Evolutionary conservation across 2,888 invertebrate species (phyloP).

Genomic region (Oligia fasciuncula): DNA sequence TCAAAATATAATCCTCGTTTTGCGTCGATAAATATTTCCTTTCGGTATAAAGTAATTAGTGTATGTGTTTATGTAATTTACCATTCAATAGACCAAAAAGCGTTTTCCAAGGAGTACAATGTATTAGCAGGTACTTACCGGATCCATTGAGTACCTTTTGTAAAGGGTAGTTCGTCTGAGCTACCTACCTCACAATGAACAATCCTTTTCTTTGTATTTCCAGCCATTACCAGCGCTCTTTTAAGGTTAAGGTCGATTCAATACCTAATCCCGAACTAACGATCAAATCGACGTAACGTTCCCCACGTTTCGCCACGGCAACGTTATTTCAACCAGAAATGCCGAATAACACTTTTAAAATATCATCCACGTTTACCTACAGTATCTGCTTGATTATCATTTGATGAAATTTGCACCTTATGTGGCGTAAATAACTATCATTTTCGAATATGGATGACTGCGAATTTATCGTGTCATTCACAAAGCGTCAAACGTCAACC

Average conservation of each 20-base stretch:
- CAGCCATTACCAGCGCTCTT: constrained; percentile 60
- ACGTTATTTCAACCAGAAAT: constrained; percentile 50
- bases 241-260: constrained; percentile 62
- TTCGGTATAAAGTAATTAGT: background rate
- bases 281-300: constrained; percentile 35
- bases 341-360: constrained; percentile 52
- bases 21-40: background rate
- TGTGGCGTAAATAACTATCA: constrained; percentile 58
- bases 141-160: constrained; percentile 55
- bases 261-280: constrained; percentile 55
- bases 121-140: constrained; percentile 45
- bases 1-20: background rate
- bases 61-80: constrained; percentile 29
- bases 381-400: constrained; percentile 18
- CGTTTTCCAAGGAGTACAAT: constrained; percentile 35
- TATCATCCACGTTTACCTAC: constrained; percentile 33
- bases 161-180: constrained; percentile 52
- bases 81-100: constrained; percentile 36
- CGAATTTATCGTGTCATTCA: constrained; percentile 73
- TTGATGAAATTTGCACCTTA: constrained; percentile 67
- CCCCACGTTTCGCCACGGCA: constrained; percentile 37
- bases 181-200: constrained; percentile 59
- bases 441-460: constrained; percentile 57
- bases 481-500: constrained; percentile 78
- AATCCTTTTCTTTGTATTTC: constrained; percentile 62